These are phyloP conservation scores for Channa maculata DNA, from an alignment of 2,113 vertebrate genomes.

Conservation along the genomic window DNA sequence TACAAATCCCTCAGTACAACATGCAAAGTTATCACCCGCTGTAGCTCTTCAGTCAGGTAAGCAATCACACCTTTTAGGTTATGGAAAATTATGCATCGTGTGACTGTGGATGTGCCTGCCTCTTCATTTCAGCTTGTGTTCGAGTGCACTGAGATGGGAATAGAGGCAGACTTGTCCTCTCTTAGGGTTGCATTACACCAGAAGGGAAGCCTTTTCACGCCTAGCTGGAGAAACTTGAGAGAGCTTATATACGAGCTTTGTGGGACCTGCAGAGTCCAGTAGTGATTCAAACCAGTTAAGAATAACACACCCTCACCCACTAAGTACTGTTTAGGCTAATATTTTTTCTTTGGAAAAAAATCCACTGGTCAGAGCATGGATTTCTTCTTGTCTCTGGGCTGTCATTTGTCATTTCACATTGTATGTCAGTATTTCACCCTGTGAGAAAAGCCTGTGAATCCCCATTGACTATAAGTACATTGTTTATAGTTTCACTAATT, in stretches of 20 bases:
- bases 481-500: constrained; percentile 80
- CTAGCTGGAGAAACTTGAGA: constrained; percentile 77
- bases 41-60: constrained; percentile 1
- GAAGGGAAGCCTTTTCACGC: constrained; percentile 81
- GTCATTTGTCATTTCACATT: constrained; percentile 74
- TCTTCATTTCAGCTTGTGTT: constrained; percentile 53
- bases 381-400: constrained; percentile 74
- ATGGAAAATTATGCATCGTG: constrained; percentile 30
- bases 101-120: constrained; percentile 43
- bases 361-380: constrained; percentile 66
- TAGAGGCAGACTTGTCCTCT: constrained; percentile 80
- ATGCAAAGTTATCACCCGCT: constrained; percentile 37
- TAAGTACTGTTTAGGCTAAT: constrained; percentile 82
- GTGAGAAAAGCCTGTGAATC: constrained; percentile 58
- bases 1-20: not conserved
- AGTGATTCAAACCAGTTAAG: constrained; percentile 79
- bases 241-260: constrained; percentile 82
- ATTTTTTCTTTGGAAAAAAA: constrained; percentile 75
- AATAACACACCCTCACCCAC: constrained; percentile 83
- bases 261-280: constrained; percentile 77
- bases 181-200: constrained; percentile 74
- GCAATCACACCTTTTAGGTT: constrained; percentile 40
- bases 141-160: constrained; percentile 55
- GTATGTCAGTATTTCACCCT: constrained; percentile 63
- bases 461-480: constrained; percentile 73